Evolutionary conservation across 2,797 vertebrate species (phyloP).

Genomic region (Nothura maculosa): DNA sequence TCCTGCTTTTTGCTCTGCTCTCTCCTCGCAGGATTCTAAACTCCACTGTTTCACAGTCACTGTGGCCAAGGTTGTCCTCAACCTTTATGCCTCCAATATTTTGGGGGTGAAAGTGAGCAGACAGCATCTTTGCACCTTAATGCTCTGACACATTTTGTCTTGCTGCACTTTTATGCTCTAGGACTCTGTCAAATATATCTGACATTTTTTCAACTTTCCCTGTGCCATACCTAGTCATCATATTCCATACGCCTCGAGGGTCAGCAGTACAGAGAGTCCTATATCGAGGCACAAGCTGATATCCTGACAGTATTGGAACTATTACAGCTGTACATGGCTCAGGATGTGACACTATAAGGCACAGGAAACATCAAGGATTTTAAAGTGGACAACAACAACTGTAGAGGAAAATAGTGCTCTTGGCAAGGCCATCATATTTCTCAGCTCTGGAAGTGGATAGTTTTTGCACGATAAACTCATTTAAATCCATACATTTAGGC

Average conservation of each 20-base stretch:
- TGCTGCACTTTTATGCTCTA: neutral
- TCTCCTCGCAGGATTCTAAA: neutral
- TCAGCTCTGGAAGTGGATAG: slow-evolving; percentile 36
- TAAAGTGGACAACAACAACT: slow-evolving; percentile 7
- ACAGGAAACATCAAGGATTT: neutral
- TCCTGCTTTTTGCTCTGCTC: neutral
- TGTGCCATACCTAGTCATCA: neutral
- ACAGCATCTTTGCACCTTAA: neutral
- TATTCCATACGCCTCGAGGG: neutral
- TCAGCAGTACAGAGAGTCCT: neutral
- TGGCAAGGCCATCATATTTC: slow-evolving; percentile 35
- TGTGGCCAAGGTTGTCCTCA: neutral
- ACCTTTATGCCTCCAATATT: neutral
- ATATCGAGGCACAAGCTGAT: neutral
- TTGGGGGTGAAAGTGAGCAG: neutral
- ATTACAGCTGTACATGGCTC: neutral
- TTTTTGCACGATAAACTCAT: slow-evolving; percentile 13
- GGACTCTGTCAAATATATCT: neutral
- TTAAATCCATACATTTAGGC: slow-evolving; percentile 31
- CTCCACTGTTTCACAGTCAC: neutral
- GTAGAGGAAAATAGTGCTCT: slow-evolving; percentile 12
- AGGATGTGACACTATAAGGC: neutral
- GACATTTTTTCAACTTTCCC: neutral
- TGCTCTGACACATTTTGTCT: neutral
- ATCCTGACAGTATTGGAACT: neutral